A percentile compares a stretch with the other conserved stretches of the same genome.
phyloP scores from a whole-genome alignment of 92 coral and sea anemone genomes.

The Pocillopora meandrina region DNA sequence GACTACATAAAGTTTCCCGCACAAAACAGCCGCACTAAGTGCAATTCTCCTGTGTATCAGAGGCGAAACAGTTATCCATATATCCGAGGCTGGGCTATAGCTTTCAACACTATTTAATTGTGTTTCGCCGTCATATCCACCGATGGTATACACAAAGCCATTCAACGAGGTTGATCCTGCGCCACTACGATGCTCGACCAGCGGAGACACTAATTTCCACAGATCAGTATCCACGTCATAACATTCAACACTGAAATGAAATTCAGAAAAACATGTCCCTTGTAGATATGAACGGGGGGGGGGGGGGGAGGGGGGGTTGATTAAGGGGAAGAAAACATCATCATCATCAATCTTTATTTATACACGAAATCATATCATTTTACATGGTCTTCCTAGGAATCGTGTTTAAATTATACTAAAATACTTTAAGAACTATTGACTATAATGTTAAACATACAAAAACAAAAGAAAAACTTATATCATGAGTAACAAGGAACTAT shows the following conservation, averaged over 20 bases:
- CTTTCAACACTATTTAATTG: constrained; percentile 78
- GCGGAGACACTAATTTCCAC: constrained; percentile 66
- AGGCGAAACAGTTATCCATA: constrained; percentile 64
- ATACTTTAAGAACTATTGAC: too few species aligned
- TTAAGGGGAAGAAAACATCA: too few species aligned
- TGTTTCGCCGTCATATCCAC: constrained; percentile 76
- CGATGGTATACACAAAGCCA: constrained; percentile 59
- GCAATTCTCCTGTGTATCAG: constrained; percentile 75
- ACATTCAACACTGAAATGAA: constrained; percentile 66
- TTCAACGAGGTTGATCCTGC: constrained; percentile 69
- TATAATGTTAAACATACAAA: too few species aligned
- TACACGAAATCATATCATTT: too few species aligned
- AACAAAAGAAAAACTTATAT: too few species aligned
- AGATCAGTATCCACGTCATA: constrained; percentile 63
- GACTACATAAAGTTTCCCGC: constrained; percentile 65
- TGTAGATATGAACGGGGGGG: not conserved
- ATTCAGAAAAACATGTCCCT: not conserved
- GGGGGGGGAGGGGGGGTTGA: not conserved
- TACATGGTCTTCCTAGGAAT: too few species aligned
- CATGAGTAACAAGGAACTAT: too few species aligned
- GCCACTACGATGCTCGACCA: constrained; percentile 78
- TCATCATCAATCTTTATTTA: too few species aligned
- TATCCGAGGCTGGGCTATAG: constrained; percentile 62
- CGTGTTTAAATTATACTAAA: too few species aligned
- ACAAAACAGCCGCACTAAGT: constrained; percentile 63